phyloP scores from a whole-genome alignment of 1,140 invertebrate genomes.

The Plectus sambesii region DNA sequence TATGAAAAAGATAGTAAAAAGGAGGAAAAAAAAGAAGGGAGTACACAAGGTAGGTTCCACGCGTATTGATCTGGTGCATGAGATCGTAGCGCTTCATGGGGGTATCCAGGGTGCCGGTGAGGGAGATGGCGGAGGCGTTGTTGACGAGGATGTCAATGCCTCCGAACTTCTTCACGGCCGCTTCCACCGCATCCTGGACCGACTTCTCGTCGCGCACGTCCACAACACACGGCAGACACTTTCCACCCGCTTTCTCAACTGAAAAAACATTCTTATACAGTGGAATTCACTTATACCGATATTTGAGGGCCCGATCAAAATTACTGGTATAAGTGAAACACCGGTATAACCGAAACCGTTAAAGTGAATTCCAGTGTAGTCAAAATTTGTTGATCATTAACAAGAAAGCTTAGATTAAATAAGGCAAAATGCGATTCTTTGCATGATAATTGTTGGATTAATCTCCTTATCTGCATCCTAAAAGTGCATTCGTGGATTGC shows the following conservation, averaged over 20 bases:
- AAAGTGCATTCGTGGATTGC: too few species aligned
- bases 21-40: constrained; percentile 2
- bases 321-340: too few species aligned
- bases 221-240: constrained; percentile 78
- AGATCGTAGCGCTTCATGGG: constrained; percentile 91
- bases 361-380: too few species aligned
- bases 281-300: too few species aligned
- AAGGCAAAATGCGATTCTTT: neutral
- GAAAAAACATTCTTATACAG: constrained; percentile 32
- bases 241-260: constrained; percentile 80
- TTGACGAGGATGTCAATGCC: constrained; percentile 73
- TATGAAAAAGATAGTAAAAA: neutral
- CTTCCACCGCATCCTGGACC: constrained; percentile 69
- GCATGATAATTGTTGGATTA: too few species aligned
- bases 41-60: constrained; percentile 80
- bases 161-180: constrained; percentile 78
- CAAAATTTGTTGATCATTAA: too few species aligned
- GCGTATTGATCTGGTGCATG: constrained; percentile 79
- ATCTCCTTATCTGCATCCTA: neutral
- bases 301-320: too few species aligned
- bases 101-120: constrained; percentile 71
- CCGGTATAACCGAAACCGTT: too few species aligned
- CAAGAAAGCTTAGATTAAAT: too few species aligned
- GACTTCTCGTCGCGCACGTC: constrained; percentile 79
- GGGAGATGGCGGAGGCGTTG: constrained; percentile 60